Evolutionary conservation across 2,888 invertebrate species (phyloP), one percentile per base, ranked within the genome.

Genomic region (Drosophila falleni): DNA sequence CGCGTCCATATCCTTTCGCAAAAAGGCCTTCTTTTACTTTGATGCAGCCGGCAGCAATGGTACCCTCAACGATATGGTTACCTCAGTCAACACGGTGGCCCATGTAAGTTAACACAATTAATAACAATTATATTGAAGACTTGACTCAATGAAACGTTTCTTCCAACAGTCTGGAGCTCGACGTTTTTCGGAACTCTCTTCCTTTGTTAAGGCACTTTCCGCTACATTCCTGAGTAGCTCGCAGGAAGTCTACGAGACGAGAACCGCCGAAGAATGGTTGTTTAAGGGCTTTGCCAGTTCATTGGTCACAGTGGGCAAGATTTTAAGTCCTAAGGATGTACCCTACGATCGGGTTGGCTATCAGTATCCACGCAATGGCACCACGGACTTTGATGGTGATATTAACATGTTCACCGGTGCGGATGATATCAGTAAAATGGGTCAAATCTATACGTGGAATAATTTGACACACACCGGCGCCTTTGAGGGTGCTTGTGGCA

Each of bases 341-440:
- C 94, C 94, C 0, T 95, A 94, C 70, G 97, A 97, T 89, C 95
- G 94, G 78, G 96, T 98, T 89, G 98, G 96, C 13, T 96, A 97
- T 95, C 97, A 98, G 92, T 97, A 97, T 86, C 93, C 91, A 96
- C 94, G 97, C 85, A 98, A 97, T 89, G 96, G 95, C 66, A 96
- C 96, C 0, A 92, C 94, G 1, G 93, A 93, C 0, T 95, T 95
- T 49, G 97, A 97, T 67, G 97, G 97, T 0, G 93, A 94, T 51
- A 95, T 95, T 89, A 97, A 96, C 81, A 95, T 97, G 92, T 95
- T 94, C 29, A 97, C 96, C 0, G 97, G 97, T 0, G 93, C 92
- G 1, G 91, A 93, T 11, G 94, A 95, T 56, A 94, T 96, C 1
- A 86, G 90, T 0, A 93, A 95, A 29, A 94, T 97, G 44, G 97